Base-by-base conservation (phyloP, 1,140 invertebrate species). In the Caerostris darwini region DNA sequence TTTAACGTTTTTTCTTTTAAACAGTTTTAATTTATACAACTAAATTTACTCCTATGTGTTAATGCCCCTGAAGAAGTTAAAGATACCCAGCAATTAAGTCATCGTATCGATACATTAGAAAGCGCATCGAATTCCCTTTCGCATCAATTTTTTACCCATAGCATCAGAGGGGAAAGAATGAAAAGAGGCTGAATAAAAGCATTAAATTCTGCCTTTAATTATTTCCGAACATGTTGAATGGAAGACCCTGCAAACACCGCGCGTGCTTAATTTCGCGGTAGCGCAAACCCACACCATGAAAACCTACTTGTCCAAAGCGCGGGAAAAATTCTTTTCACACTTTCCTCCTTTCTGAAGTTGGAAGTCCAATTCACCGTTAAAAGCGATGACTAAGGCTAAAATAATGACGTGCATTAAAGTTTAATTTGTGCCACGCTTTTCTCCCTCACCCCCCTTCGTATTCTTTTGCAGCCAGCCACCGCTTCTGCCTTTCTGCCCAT, bases 341-440 rank as follows among this genome's bases (percentile, higher is more conserved):
- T 54, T 92, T 56, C 58, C 92, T 54, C 56, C 14, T 14, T 19
- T 50, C 59, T 61, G 19, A 92, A 83, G 19, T 69, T 56, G 69
- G 88, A 57, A 59, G 86, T 17, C 92, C 67, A 94, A 88, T 88
- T 64, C 92, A 94, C 53, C 92, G 92, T 87, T 87, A 94, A 94
- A 82, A 94, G 85, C 82, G 92, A 94, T 94, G 92, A 94, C 92
- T 94, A 77, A 94, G 92, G 56, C 64, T 88, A 94, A 94, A 94
- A 94, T 94, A 94, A 94, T 94, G 92, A 89, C 85, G 56, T 50
- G 56, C 92, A 94, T 94, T 94, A 94, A 94, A 94, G 85, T 94
- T 94, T 94, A 94, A 94, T 94, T 94, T 94, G 64, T 50, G 92
- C 77, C 53, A 34, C 88, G 54, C 10, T 19, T 14, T 14, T 50